Conservation (phyloP, 2,113 vertebrate genomes). For the Murina feae region DNA sequence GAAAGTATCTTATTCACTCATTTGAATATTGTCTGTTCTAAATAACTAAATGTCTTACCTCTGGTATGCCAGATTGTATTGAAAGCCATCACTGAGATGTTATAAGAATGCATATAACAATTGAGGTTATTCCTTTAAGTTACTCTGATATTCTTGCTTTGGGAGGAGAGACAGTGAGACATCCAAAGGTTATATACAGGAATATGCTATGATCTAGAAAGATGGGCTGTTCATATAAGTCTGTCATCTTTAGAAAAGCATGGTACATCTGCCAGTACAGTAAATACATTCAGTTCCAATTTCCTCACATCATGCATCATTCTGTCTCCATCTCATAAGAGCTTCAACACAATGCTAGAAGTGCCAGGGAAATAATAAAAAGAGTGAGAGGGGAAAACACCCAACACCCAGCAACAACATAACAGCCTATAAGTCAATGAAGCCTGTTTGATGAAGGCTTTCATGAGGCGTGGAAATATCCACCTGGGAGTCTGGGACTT, state of each 20-base stretch:
- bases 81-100: background rate
- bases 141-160: conserved; percentile 2
- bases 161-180: background rate
- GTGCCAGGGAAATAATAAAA: conserved; percentile 44
- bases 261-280: background rate
- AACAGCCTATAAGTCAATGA: conserved; percentile 39
- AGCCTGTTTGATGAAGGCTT: conserved; percentile 49
- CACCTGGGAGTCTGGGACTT: conserved; percentile 64
- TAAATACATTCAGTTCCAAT: conserved; percentile 3
- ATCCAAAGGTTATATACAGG: conserved; percentile 1
- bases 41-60: background rate
- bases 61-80: background rate
- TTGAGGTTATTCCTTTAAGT: background rate
- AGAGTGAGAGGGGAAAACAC: background rate
- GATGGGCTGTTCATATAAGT: background rate
- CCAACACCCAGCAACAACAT: background rate
- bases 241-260: conserved; percentile 3
- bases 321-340: conserved; percentile 4
- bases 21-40: background rate
- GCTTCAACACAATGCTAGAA: conserved; percentile 3
- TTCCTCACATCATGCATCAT: conserved; percentile 25
- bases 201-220: background rate
- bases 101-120: background rate
- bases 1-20: background rate
- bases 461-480: conserved; percentile 50